Conservation (phyloP, 2,888 invertebrate genomes). For the Hypomecis atomaria region DNA sequence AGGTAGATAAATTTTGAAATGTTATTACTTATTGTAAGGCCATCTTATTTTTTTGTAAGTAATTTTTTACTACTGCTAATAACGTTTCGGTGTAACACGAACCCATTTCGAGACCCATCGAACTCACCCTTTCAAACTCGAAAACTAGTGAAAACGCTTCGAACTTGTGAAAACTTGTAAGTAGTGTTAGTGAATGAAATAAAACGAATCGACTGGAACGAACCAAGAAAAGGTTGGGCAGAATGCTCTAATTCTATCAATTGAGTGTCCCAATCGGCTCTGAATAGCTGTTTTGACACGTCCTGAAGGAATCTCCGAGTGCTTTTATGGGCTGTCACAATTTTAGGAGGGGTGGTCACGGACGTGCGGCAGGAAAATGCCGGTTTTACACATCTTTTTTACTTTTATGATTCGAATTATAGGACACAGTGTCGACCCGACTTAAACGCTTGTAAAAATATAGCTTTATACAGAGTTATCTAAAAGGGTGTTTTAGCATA, state of each 20-base stretch:
- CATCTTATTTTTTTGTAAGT: not conserved
- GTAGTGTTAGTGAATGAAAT: constrained; percentile 55
- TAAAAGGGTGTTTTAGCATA: too few species aligned
- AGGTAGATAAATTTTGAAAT: too few species aligned
- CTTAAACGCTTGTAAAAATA: too few species aligned
- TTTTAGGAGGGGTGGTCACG: constrained; percentile 8
- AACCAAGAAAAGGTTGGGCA: constrained; percentile 40
- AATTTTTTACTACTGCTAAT: not conserved
- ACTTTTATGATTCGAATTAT: not conserved
- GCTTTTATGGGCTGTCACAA: constrained; percentile 24
- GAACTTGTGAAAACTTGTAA: constrained; percentile 61
- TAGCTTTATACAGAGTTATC: too few species aligned
- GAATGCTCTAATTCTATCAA: constrained; percentile 34
- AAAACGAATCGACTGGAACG: constrained; percentile 49
- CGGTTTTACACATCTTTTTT: not conserved
- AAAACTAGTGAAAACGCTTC: constrained; percentile 50
- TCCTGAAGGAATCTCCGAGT: constrained; percentile 20
- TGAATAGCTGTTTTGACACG: constrained; percentile 33
- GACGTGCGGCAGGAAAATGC: constrained; percentile 10
- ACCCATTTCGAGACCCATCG: constrained; percentile 17
- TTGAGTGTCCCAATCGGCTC: constrained; percentile 21
- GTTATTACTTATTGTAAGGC: not conserved
- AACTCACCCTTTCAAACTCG: constrained; percentile 38
- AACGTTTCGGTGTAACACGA: constrained; percentile 37
- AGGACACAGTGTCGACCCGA: not conserved